These are phyloP conservation scores for Papilio polytes DNA, from an alignment of 1,140 invertebrate genomes.

Conservation along the genomic window DNA sequence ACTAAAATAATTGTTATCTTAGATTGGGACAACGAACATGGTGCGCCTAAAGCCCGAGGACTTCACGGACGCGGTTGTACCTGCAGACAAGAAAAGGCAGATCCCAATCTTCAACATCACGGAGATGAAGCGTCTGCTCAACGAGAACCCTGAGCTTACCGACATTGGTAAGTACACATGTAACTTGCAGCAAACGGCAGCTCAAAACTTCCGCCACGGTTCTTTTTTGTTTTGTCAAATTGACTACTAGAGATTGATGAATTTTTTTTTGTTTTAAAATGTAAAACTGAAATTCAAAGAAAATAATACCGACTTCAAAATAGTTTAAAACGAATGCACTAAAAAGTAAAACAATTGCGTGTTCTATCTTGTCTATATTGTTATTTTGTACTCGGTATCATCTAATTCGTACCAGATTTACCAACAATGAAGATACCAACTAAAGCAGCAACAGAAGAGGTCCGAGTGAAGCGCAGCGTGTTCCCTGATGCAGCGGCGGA, in stretches of 20 bases:
- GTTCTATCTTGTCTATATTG: no score
- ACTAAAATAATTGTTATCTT: background rate
- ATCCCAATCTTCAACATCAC: constrained; percentile 50
- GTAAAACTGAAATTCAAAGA: no score
- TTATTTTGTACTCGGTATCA: background rate
- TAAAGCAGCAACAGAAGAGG: constrained; percentile 40
- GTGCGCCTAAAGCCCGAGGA: constrained; percentile 68
- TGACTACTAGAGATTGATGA: no score
- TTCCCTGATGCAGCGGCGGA: constrained; percentile 57
- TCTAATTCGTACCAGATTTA: constrained; percentile 39
- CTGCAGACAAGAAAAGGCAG: constrained; percentile 50
- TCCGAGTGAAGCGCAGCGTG: constrained; percentile 63
- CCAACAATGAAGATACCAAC: constrained; percentile 38
- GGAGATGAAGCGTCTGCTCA: constrained; percentile 60
- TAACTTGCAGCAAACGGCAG: background rate
- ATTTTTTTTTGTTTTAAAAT: no score
- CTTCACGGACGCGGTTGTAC: constrained; percentile 59
- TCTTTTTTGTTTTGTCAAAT: background rate
- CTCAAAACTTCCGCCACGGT: background rate
- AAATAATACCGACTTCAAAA: no score
- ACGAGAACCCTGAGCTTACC: constrained; percentile 65
- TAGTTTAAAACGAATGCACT: no score
- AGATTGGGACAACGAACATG: constrained; percentile 71
- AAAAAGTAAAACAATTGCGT: no score
- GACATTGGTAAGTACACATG: constrained; percentile 52